Base-by-base conservation (phyloP, 2,113 vertebrate genomes). In the Triplophysa siluroides region DNA sequence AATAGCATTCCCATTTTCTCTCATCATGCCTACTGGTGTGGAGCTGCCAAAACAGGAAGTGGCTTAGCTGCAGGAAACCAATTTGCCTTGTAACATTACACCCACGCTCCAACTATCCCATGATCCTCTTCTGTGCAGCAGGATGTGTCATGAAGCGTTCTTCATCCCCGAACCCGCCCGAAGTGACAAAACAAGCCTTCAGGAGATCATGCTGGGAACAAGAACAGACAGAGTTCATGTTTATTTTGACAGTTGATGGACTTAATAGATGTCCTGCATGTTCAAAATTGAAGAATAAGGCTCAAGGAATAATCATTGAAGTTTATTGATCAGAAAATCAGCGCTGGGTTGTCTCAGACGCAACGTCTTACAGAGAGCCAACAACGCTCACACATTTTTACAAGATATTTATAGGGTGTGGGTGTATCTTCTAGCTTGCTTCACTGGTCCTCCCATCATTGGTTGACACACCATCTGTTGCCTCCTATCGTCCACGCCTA, bases 21-120 rank as follows among this genome's bases (percentile, higher is more conserved):
- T 58, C 58, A 61, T 61, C 52, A 76, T 78, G 47, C 60, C 63
- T 58, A 33, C 12, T 10, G 52, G 12, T 12, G 47, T 38, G 3
- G 63, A 81, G 47, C 23, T 71, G 45, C 47, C 33, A 19, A 56
- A 77, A 76, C 45, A 76, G 73, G 14, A 77, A 63, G 54, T 21
- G 26, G 69, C 24, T 72, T 12, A 8, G 10, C 52, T 23, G 21
- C 38, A 12, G 21, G 16, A 43, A 83, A 79, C 29, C 58, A 63
- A 83, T 75, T 75, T 79, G 69, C 41, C 45, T 50, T n/a, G 60
- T 63, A 79, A 24, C 62, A 75, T 23, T 66, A 67, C 62, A 52
- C 56, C 19, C 24, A 76, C 65, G 9, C 26, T 13, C 41, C 29
- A 11, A 4, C 24, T 33, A 41, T 60, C 50, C 62, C n/a, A 29